Evolutionary conservation across 2,113 vertebrate species (phyloP), one percentile per base, ranked within the genome.

Genomic region (Nipponia nippon): DNA sequence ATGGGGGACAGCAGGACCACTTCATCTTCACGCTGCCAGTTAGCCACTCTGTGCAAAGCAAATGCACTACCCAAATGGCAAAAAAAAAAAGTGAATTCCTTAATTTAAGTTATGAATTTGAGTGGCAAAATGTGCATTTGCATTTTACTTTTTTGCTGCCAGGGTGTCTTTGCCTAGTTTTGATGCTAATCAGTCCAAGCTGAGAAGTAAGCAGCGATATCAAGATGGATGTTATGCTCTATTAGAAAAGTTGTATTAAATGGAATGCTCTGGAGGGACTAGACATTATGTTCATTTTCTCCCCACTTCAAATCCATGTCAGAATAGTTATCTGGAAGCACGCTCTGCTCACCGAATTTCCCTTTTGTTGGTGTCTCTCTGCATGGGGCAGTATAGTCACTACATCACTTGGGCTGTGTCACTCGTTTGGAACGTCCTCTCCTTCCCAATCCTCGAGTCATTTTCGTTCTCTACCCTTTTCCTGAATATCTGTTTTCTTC

Each of bases 1-100:
- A 14, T 0, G 0, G 15, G 22, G 18, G 21, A 23, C 9, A n/a
- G 47, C 78, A 82, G 6, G 52, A 32, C 49, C 32, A 4, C 38
- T 49, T 89, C 38, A 27, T 67, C 46, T 22, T 93, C 23, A 11
- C 0, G 1, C 20, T 72, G 40, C 56, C 10, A 10, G 18, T n/a
- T 62, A 46, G 38, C 67, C 19, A 4, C 40, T 55, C 36, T 7
- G 20, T 66, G 40, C 52, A 62, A 76, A 77, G 26, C 34, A 88
- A 91, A 61, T 49, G 46, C 36, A 10, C 34, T 40, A 30, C 58
- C 7, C 36, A 80, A 80, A 76, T 0, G 49, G 63, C 36, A 79
- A 42, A 56, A 67, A 27, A 1, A 40, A 42, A 42, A 42, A 42
- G 12, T 49, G 13, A 61, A 69, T 69, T 87, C 22, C 20, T 72